Evolutionary conservation across 2,888 invertebrate species (phyloP).

Genomic region (Pandemis corylana): DNA sequence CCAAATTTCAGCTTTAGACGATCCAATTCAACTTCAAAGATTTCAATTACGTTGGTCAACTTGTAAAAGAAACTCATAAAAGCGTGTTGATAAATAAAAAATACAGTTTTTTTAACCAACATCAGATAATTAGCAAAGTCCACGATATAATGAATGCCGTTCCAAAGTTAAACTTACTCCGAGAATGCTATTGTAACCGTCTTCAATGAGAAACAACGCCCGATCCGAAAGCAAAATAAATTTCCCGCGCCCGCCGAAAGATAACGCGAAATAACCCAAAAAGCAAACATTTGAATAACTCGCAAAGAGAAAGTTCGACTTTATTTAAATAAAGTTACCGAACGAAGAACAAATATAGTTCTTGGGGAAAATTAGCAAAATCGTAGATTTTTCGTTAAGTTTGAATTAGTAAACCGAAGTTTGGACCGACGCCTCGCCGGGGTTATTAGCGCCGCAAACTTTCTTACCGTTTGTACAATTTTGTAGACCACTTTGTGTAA

Average conservation of each 20-base stretch:
- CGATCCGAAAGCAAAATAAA: neutral
- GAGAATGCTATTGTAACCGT: slow-evolving; percentile 7
- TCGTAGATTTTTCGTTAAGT: slow-evolving; percentile 66
- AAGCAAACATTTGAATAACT: slow-evolving; percentile 45
- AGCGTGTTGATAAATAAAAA: neutral
- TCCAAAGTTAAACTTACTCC: neutral
- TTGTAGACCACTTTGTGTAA: slow-evolving; percentile 67
- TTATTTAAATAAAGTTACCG: slow-evolving; percentile 44
- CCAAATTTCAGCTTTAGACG: no score
- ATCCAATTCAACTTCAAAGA: no score
- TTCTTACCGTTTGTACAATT: slow-evolving; percentile 72
- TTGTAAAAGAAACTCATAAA: neutral
- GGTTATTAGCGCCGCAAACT: slow-evolving; percentile 68
- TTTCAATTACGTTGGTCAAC: no score
- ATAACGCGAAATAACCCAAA: slow-evolving; percentile 25
- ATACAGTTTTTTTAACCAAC: neutral
- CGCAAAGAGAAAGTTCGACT: slow-evolving; percentile 48
- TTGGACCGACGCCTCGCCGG: slow-evolving; percentile 53
- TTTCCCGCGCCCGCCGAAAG: slow-evolving; percentile 11
- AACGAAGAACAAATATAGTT: slow-evolving; percentile 42
- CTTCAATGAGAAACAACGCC: neutral
- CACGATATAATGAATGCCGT: neutral
- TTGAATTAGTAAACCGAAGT: slow-evolving; percentile 60
- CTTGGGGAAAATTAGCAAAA: slow-evolving; percentile 60
- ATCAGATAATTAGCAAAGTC: slow-evolving; percentile 6